Evolutionary conservation across 2,888 invertebrate genomes (phyloP), one percentile per base, ranked within the genome.

Genomic region (Drosophila niveifrons): DNA sequence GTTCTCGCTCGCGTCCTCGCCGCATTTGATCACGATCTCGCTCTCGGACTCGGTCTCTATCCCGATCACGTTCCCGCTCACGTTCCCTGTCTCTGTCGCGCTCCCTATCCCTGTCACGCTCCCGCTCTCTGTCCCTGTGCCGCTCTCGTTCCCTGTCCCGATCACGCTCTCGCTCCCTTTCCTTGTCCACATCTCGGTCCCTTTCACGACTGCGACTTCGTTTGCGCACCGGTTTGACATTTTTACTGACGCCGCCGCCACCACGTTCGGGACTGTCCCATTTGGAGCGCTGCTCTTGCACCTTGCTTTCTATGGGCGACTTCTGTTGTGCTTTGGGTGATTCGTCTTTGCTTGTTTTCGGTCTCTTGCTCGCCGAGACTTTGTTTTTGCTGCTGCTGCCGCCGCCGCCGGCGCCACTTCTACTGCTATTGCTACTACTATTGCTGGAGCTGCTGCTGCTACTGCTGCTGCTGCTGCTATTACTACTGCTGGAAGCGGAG

Each of bases 231-330:
- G 46, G 58, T 41, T 15, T 68, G 51, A 44, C 18, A 41, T 62
- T 71, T 53, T 56, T 77, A 8, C 50, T 47, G 17, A 51, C 46
- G 13, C 23, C 43, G 18, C 51, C 66, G 23, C 34, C 18, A 7
- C 67, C 57, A 2, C 78, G 67, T 1, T 89, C 69, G 0, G 89
- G 91, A 55, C 91, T 90, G 15, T 91, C 91, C 91, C 91, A 91
- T 50, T 89, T 91, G 6, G 91, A 91, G 41, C 84, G 85, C 53
- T 78, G 83, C 36, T 87, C 76, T 34, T 80, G 78, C 29, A 70
- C 63, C 17, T 65, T 82, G 48, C n/a, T 66, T 11, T 48, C 67
- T 15, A 56, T 0, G 0, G 23, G 9, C 7, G 29, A n/a, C 3
- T 29, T 44, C 34, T 28, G 36, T 39, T 39, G 47, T 13, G 34